Conservation (phyloP, 2,888 invertebrate genomes). For the Pemphredon lugubris region DNA sequence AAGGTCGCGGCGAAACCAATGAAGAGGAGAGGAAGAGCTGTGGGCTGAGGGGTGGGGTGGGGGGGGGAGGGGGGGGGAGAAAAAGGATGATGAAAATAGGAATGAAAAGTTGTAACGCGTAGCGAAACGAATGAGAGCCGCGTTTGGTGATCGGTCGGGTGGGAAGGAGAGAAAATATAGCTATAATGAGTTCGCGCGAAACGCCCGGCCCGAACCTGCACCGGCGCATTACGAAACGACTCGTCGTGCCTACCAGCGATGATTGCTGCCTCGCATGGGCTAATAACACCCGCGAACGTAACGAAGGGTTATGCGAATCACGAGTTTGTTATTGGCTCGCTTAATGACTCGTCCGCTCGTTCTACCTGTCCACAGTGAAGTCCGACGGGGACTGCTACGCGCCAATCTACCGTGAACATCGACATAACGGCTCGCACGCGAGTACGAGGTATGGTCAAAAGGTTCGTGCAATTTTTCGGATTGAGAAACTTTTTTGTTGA, state of each 20-base stretch:
- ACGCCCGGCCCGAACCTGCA: conserved; percentile 20
- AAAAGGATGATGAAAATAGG: background rate
- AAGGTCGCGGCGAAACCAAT: conserved; percentile 45
- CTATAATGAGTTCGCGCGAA: conserved; percentile 55
- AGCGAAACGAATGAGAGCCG: too few relatives aligned
- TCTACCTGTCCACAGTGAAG: conserved; percentile 53
- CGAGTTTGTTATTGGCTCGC: conserved; percentile 66
- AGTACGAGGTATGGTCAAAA: background rate
- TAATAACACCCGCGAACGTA: conserved; percentile 60
- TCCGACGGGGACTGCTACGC: conserved; percentile 12
- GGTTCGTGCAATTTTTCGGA: background rate
- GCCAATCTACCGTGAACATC: conserved; percentile 32
- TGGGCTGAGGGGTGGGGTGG: background rate
- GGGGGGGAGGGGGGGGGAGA: background rate
- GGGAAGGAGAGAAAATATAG: conserved; percentile 42
- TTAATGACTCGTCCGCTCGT: conserved; percentile 61
- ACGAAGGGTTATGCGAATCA: conserved; percentile 66
- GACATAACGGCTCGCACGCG: conserved; percentile 37
- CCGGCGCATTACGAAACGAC: conserved; percentile 54
- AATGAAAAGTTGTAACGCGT: too few relatives aligned
- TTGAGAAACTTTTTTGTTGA: too few relatives aligned
- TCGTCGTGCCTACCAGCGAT: conserved; percentile 47
- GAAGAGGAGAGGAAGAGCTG: conserved; percentile 11
- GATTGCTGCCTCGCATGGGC: conserved; percentile 57
- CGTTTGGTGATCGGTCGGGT: background rate